A percentile compares a stretch with the other conserved stretches of the same genome.
Conservation (phyloP, 2,888 invertebrate genomes). For the Netelia fuscicornis region DNA sequence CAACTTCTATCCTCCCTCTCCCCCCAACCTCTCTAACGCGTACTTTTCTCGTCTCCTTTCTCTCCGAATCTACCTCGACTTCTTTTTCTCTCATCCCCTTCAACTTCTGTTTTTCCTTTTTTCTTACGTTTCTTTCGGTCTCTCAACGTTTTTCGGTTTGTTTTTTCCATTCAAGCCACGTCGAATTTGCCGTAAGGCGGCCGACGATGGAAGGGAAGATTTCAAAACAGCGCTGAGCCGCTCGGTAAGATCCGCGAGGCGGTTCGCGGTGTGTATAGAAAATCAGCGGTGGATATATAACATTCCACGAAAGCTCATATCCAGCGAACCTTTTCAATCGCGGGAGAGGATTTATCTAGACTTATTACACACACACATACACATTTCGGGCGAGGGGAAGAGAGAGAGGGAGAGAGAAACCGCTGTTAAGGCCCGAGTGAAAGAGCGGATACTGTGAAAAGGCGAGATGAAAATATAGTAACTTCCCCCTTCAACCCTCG, state of each 20-base stretch:
- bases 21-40: not conserved
- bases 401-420: not conserved
- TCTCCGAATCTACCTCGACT: conserved; percentile 20
- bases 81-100: conserved; percentile 25
- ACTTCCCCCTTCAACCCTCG: not conserved
- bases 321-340: conserved; percentile 40
- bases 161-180: conserved; percentile 39
- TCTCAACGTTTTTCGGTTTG: conserved; percentile 52
- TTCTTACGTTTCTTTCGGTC: conserved; percentile 32
- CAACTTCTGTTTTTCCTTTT: conserved; percentile 4
- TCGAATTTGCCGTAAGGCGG: conserved; percentile 23
- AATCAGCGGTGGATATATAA: conserved; percentile 43
- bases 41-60: conserved; percentile 35
- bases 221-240: conserved; percentile 24
- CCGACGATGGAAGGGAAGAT: conserved; percentile 4
- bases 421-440: not conserved
- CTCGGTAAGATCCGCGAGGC: conserved; percentile 29
- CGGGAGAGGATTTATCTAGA: conserved; percentile 40
- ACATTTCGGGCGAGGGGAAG: not conserved
- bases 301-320: conserved; percentile 26
- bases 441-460: not conserved
- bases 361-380: conserved; percentile 39
- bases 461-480: conserved; percentile 9
- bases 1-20: conserved; percentile 37
- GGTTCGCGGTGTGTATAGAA: conserved; percentile 23